A percentile compares a stretch with the other conserved stretches of the same genome.
Conservation (phyloP, 2,888 invertebrate species). For the Acrobasis suavella region DNA sequence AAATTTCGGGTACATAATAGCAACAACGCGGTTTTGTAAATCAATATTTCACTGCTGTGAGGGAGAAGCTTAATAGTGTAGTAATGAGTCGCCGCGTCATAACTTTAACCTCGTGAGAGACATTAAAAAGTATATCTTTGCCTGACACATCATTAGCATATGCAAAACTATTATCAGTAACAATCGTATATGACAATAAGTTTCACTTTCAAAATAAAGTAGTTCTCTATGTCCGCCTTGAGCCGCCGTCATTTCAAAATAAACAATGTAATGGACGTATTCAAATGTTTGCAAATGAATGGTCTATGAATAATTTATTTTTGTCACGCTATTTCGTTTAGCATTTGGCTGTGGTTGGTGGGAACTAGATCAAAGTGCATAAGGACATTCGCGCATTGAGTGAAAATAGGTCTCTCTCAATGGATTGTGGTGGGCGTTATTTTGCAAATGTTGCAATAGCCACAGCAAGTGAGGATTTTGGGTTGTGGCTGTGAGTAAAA, state of each 20-base stretch:
- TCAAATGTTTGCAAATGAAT: constrained; percentile 17
- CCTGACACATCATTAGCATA: constrained; percentile 7
- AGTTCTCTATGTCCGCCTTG: background rate
- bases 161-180: constrained; percentile 9
- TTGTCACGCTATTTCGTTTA: constrained; percentile 11
- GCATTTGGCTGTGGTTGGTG: background rate
- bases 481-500: no score
- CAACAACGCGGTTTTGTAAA: no score
- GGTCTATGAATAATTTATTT: constrained; percentile 19
- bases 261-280: constrained; percentile 9
- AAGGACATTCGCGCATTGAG: background rate
- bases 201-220: constrained; percentile 19
- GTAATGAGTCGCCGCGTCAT: background rate
- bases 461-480: no score
- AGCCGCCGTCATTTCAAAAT: constrained; percentile 10
- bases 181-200: constrained; percentile 10
- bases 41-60: no score
- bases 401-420: background rate
- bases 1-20: no score
- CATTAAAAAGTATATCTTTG: background rate
- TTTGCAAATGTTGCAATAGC: no score
- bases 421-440: background rate
- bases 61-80: no score
- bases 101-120: constrained; percentile 1
- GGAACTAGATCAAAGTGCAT: constrained; percentile 10